These are phyloP conservation scores for Oxyscelio sp. DNA, from an alignment of 2,888 invertebrate genomes.

Conservation along the genomic window DNA sequence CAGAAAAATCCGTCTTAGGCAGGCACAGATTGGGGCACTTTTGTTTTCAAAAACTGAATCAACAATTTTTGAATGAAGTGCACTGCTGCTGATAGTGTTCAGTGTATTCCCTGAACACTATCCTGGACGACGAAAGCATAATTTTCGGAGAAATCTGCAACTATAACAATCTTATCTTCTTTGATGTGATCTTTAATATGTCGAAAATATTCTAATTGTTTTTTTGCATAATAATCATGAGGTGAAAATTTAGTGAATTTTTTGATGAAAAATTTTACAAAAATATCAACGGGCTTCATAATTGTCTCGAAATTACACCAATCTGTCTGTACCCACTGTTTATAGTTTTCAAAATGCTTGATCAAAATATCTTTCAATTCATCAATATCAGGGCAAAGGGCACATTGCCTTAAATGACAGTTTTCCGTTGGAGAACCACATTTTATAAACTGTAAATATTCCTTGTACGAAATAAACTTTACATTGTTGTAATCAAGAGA, in stretches of 20 bases:
- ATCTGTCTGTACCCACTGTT: conserved; percentile 16
- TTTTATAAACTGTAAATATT: no score
- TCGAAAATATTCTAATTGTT: conserved; percentile 26
- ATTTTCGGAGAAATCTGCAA: no score
- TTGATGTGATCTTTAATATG: conserved; percentile 3
- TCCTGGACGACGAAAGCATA: no score
- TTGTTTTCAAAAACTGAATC: no score
- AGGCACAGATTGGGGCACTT: no score
- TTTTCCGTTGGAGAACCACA: conserved; percentile 5
- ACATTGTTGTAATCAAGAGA: conserved; percentile 26
- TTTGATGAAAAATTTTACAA: conserved; percentile 12
- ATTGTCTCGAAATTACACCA: conserved; percentile 3
- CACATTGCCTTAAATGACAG: conserved; percentile 19
- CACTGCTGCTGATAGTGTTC: no score
- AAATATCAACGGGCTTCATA: neutral
- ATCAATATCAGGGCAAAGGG: neutral
- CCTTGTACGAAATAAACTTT: conserved; percentile 16
- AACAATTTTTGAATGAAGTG: no score
- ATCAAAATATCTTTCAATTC: conserved; percentile 13
- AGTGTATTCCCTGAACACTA: no score
- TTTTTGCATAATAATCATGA: conserved; percentile 26
- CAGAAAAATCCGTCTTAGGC: no score
- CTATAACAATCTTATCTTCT: no score
- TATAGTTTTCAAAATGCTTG: conserved; percentile 17
- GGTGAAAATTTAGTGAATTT: conserved; percentile 15